Percentiles rank a stretch among this genome's conserved stretches.
phyloP scores from a whole-genome alignment of 2,888 invertebrate genomes.

The Artemia sinica region DNA sequence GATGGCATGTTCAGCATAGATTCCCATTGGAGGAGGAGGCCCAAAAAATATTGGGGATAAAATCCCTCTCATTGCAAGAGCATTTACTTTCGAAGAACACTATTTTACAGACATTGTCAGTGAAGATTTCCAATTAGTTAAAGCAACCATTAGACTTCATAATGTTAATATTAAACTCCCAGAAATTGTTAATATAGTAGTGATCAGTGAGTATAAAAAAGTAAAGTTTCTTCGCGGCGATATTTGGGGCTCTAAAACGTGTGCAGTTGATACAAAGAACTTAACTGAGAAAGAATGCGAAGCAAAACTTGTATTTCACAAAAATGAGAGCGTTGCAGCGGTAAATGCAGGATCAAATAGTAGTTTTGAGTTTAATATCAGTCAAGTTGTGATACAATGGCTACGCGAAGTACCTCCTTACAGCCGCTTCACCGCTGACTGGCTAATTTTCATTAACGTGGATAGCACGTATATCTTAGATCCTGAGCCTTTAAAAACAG shows the following conservation, averaged over 20 bases:
- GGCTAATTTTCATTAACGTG: not conserved
- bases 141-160: conserved; percentile 1
- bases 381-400: not conserved
- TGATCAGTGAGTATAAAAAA: not conserved
- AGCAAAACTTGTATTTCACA: not conserved
- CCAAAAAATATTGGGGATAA: not conserved
- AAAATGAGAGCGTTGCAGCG: not conserved
- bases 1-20: not conserved
- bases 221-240: not conserved
- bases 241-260: not conserved
- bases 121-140: not conserved
- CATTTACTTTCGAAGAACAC: not conserved
- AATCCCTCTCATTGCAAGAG: not conserved
- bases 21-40: not conserved
- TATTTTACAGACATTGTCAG: not conserved
- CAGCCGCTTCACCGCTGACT: not conserved
- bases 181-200: not conserved
- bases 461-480: not conserved
- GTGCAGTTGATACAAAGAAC: not conserved
- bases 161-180: not conserved
- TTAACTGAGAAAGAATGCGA: not conserved
- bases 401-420: conserved; percentile 6
- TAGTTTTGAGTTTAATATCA: not conserved
- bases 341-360: not conserved
- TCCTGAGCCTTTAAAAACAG: conserved; percentile 9